These are phyloP conservation scores for Cygnus buccinator DNA, from an alignment of 2,113 vertebrate genomes.

Conservation along the genomic window DNA sequence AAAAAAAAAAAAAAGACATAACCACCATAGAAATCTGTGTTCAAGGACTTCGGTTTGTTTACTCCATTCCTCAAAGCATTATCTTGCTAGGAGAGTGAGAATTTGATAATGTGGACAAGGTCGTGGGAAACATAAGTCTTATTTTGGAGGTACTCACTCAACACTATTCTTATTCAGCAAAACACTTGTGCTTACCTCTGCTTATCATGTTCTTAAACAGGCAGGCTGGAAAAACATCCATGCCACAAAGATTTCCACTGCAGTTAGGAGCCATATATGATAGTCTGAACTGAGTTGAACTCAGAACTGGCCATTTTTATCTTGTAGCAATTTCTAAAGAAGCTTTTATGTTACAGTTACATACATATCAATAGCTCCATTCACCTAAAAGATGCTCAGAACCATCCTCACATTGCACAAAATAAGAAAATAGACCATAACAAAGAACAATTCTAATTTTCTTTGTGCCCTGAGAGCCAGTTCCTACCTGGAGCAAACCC, in stretches of 20 bases:
- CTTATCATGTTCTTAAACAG: slow-evolving; percentile 16
- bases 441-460: background rate
- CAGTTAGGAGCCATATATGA: background rate
- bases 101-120: slow-evolving; percentile 43
- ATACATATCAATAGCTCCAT: background rate
- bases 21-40: background rate
- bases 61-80: background rate
- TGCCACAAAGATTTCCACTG: background rate
- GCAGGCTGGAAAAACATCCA: slow-evolving; percentile 7
- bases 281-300: background rate
- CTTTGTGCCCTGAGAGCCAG: background rate
- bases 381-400: background rate
- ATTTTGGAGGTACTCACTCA: slow-evolving; percentile 47
- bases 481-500: background rate
- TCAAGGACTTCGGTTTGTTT: slow-evolving; percentile 50
- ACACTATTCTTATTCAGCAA: slow-evolving; percentile 19
- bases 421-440: background rate
- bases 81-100: slow-evolving; percentile 31
- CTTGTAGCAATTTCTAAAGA: background rate
- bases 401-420: background rate
- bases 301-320: background rate
- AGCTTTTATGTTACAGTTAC: background rate
- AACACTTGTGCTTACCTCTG: slow-evolving; percentile 47
- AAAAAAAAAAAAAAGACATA: background rate
- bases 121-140: background rate